A percentile compares a stretch with the other conserved stretches of the same genome.
Evolutionary conservation across 2,797 vertebrate genomes (phyloP).

Genomic region (Allobates femoralis): DNA sequence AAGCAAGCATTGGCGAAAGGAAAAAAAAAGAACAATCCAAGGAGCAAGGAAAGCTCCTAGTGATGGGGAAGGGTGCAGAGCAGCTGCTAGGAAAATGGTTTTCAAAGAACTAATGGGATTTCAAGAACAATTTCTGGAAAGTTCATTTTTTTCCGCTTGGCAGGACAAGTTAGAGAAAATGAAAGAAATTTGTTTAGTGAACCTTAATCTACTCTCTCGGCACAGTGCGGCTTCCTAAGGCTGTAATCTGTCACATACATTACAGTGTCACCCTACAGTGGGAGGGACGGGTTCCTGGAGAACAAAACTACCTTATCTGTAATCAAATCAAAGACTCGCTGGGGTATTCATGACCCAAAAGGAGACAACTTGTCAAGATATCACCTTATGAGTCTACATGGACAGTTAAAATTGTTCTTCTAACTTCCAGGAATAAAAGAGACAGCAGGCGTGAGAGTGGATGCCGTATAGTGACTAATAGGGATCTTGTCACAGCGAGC

Average conservation of each 20-base stretch:
- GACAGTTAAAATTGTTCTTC: neutral
- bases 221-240: constrained; percentile 55
- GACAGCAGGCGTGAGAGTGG: neutral
- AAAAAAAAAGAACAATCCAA: constrained; percentile 17
- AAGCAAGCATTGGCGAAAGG: constrained; percentile 16
- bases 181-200: constrained; percentile 64
- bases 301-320: constrained; percentile 28
- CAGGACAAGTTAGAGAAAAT: constrained; percentile 63
- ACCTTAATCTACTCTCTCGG: constrained; percentile 59
- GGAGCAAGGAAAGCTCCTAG: constrained; percentile 38
- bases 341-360: constrained; percentile 12
- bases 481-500: constrained; percentile 18
- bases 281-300: constrained; percentile 33
- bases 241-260: constrained; percentile 61
- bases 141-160: constrained; percentile 64
- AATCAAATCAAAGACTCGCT: constrained; percentile 7
- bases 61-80: constrained; percentile 52
- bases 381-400: neutral
- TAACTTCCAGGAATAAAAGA: neutral
- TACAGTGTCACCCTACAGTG: constrained; percentile 55
- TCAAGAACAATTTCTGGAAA: constrained; percentile 64
- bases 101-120: constrained; percentile 64
- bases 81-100: constrained; percentile 62
- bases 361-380: neutral
- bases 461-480: neutral